Base-by-base conservation (phyloP, 2,888 invertebrate species). In the Ceraclea dissimilis region DNA sequence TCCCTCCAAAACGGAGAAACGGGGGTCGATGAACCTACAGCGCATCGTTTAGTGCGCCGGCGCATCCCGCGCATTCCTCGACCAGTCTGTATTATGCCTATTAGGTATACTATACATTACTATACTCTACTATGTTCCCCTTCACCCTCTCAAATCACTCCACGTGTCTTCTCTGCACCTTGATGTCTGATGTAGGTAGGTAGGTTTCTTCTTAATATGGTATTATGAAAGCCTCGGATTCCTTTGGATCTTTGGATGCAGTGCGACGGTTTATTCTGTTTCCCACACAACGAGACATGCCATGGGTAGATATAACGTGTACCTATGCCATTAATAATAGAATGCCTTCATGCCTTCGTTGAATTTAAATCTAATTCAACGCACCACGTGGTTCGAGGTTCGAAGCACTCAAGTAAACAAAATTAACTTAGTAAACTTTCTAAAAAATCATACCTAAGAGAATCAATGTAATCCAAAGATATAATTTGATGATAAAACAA, bases 1-100 rank as follows among this genome's bases (percentile, higher is more conserved):
- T 59, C 59, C 59, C 59, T 59, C 59, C 59, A 59, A 59, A 59
- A 59, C 53, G 56, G 49, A 53, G 52, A 52, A 51, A n/a, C 19
- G 43, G 22, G 49, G 59, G 56, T 59, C 56, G 59, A 51, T 50
- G 59, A 59, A 56, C 59, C 48, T 21, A 13, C 43, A 53, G 54
- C 57, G 56, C 56, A 51, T 51, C 56, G 51, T 48, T 22, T 10
- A 55, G 26, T 55, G 56, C 56, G 56, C 48, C 56, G 51, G 48
- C 56, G 57, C 57, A 54, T 57, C 57, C 51, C 57, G 54, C 57
- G 57, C 57, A 57, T 57, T 57, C 53, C 52, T 17, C 39, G 34
- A 18, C 43, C 39, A 39, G 26, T 26, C 26, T 4, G 5, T 6
- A 26, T 10, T 26, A 26, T 10, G 4, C 4, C 26, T 26, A 26